These are phyloP conservation scores for Odontesthes bonariensis DNA, from an alignment of 2,113 vertebrate species.

Conservation along the genomic window DNA sequence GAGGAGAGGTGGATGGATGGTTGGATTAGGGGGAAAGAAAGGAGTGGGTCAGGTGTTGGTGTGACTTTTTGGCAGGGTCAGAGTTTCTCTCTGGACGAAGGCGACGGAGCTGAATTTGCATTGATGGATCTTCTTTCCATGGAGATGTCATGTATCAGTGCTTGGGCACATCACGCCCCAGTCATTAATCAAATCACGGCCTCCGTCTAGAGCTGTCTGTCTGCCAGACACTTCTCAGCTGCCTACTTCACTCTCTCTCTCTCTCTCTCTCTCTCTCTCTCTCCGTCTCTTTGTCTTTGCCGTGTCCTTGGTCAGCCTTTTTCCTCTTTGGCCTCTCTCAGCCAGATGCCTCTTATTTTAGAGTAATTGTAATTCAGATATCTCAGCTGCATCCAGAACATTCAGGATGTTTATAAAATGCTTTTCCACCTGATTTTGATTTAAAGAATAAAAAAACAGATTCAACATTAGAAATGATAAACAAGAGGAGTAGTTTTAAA, in stretches of 20 bases:
- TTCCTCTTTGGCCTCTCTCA: neutral
- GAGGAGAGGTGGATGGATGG: conserved; percentile 58
- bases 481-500: neutral
- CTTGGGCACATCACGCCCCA: conserved; percentile 72
- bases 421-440: neutral
- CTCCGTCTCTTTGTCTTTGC: conserved; percentile 23
- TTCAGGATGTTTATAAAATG: neutral
- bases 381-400: neutral
- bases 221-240: conserved; percentile 60
- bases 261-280: conserved; percentile 8
- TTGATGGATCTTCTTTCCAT: conserved; percentile 84
- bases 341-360: neutral
- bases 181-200: conserved; percentile 84
- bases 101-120: conserved; percentile 78
- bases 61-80: conserved; percentile 69
- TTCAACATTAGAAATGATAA: neutral
- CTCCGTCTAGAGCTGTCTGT: conserved; percentile 56
- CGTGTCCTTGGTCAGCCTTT: neutral
- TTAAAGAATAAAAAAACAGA: neutral
- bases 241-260: conserved; percentile 15
- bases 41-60: conserved; percentile 77
- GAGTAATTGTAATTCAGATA: neutral
- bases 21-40: conserved; percentile 63
- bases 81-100: conserved; percentile 68
- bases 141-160: conserved; percentile 79